Evolutionary conservation across 1,140 invertebrate species (phyloP).

Genomic region (Brachionus angularis): DNA sequence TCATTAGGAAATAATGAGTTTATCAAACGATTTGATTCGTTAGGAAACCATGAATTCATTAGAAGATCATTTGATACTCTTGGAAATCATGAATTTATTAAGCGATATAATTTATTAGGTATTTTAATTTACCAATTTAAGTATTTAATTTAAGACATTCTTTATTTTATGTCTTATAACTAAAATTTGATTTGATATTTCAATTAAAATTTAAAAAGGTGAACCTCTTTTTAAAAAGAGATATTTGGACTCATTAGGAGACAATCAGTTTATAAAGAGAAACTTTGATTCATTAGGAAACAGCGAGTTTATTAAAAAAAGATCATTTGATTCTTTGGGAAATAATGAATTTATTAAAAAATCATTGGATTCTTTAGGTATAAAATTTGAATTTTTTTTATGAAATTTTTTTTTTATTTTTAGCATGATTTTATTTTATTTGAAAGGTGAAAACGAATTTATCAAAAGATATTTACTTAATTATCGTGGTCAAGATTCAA

Average conservation of each 20-base stretch:
- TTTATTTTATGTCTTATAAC: too few species aligned
- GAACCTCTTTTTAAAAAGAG: background rate
- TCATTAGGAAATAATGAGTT: constrained; percentile 4
- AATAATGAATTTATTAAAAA: constrained; percentile 36
- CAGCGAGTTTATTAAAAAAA: background rate
- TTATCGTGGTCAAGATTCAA: too few species aligned
- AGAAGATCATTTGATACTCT: constrained; percentile 3
- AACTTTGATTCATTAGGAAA: constrained; percentile 20
- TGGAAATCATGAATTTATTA: constrained; percentile 19
- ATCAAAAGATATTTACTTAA: too few species aligned
- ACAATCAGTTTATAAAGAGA: constrained; percentile 1
- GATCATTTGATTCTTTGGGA: background rate
- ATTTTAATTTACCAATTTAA: too few species aligned
- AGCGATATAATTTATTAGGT: too few species aligned
- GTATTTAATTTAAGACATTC: too few species aligned
- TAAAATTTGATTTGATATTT: too few species aligned
- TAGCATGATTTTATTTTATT: too few species aligned
- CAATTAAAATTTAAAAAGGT: too few species aligned
- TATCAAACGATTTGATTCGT: constrained; percentile 1
- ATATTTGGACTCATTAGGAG: background rate
- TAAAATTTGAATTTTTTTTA: too few species aligned
- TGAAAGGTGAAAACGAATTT: background rate
- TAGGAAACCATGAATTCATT: background rate
- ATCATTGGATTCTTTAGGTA: background rate
- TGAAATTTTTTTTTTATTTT: too few species aligned